phyloP scores from a whole-genome alignment of 2,888 invertebrate species.

The Ophioninae sp. region DNA sequence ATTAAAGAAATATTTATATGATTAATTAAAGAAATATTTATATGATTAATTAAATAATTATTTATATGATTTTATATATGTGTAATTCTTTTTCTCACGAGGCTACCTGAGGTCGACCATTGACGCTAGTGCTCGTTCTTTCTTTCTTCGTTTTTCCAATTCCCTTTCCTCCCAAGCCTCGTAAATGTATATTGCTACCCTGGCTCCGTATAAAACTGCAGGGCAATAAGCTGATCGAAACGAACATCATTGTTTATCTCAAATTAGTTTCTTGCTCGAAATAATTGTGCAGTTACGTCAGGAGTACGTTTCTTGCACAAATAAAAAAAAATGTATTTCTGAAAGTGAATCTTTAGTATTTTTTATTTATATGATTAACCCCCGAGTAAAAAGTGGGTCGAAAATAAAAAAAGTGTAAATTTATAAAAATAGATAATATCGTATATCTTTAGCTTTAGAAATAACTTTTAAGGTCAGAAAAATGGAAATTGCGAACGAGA shows the following conservation, averaged over 20 bases:
- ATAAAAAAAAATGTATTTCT: too few relatives aligned
- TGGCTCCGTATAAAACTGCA: neutral
- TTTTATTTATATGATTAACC: neutral
- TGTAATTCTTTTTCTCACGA: constrained; percentile 38
- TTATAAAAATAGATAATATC: too few relatives aligned
- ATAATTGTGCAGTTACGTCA: neutral
- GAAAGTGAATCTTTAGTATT: neutral
- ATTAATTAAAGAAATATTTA: too few relatives aligned
- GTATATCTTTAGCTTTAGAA: too few relatives aligned
- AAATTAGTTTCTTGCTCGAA: neutral
- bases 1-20: too few relatives aligned
- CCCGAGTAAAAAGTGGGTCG: neutral
- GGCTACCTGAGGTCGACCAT: constrained; percentile 17
- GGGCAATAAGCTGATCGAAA: neutral
- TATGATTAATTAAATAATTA: too few relatives aligned
- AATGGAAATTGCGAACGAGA: neutral
- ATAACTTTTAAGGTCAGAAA: neutral
- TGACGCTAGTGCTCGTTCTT: constrained; percentile 14
- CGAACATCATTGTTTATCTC: neutral
- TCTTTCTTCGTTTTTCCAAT: constrained; percentile 20
- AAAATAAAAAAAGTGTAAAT: too few relatives aligned
- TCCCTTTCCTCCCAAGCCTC: constrained; percentile 14
- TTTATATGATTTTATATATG: too few relatives aligned
- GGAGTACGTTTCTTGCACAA: neutral
- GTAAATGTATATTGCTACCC: neutral